Evolutionary conservation across 2,113 vertebrate species (phyloP), one percentile per base, ranked within the genome.

Genomic region (Fukomys damarensis): DNA sequence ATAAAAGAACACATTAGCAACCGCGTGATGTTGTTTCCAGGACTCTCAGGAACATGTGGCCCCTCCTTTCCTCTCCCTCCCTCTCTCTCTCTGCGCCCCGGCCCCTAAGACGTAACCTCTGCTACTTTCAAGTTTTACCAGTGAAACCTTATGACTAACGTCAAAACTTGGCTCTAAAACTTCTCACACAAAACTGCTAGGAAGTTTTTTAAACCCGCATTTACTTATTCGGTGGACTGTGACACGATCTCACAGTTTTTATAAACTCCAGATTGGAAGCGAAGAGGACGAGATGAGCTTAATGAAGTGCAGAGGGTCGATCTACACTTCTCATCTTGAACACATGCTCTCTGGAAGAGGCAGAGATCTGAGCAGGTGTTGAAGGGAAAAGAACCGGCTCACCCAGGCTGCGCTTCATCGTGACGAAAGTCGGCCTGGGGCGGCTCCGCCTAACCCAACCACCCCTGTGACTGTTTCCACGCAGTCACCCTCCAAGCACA

Each of bases 221-320:
- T 93, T 94, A 79, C 46, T 82, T 87, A 90, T 65, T 91, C 80
- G 74, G 35, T 91, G 90, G 49, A 85, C 52, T 92, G 16, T 79
- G 49, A 95, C 2, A 54, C 58, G 89, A 90, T 82, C 96, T 86
- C 70, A 65, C 28, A 38, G n/a, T 59, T 94, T 92, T 95, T 54
- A 80, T 93, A 93, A 94, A 91, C 66, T 81, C 35, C 65, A 84
- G 35, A 80, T 66, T 82, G 10, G 83, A 96, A 95, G 56, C 93
- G 19, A 72, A 65, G 86, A 94, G 63, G 11, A 61, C 38, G 22
- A 87, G 11, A 66, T 43, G 28, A 87, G 77, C 16, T 95, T 96
- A 83, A 89, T 76, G 91, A 93, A 81, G 70, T 54, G 2, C 74
- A 84, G 63, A 79, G 54, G 77, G 49, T 91, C 76, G 12, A 54